A percentile compares a stretch with the other conserved stretches of the same genome.
phyloP scores from a whole-genome alignment of 2,113 vertebrate species.

The Pterocles burchelli region DNA sequence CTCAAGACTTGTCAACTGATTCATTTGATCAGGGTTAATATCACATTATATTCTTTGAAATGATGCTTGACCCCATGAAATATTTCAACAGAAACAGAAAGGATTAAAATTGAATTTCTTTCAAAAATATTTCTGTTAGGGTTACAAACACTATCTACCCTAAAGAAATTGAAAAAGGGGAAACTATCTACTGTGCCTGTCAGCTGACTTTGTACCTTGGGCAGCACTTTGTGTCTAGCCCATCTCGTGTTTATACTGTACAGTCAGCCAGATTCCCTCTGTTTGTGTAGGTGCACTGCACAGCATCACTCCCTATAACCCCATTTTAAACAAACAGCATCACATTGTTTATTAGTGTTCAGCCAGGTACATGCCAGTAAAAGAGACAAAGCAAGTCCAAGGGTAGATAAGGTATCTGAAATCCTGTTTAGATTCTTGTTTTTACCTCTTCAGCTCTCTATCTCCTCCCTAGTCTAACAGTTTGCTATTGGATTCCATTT shows the following conservation, averaged over 20 bases:
- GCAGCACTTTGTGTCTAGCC: not conserved
- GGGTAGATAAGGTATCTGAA: not conserved
- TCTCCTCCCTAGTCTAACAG: not conserved
- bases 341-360: accelerated
- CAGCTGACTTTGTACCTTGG: not conserved
- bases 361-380: not conserved
- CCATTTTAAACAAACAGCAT: not conserved
- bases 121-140: not conserved
- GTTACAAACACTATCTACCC: not conserved
- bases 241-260: not conserved
- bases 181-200: not conserved
- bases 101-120: not conserved
- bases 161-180: not conserved
- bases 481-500: not conserved
- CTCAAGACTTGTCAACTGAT: not conserved
- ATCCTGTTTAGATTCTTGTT: not conserved
- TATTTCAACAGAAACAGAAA: not conserved
- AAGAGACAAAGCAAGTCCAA: not conserved
- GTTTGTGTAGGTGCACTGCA: not conserved
- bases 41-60: not conserved
- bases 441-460: not conserved
- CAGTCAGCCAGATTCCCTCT: not conserved
- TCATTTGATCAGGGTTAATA: not conserved
- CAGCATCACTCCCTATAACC: not conserved
- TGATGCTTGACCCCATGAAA: not conserved